Evolutionary conservation across 2,797 vertebrate species (phyloP).

Genomic region (Mormyrus proboscirostris): DNA sequence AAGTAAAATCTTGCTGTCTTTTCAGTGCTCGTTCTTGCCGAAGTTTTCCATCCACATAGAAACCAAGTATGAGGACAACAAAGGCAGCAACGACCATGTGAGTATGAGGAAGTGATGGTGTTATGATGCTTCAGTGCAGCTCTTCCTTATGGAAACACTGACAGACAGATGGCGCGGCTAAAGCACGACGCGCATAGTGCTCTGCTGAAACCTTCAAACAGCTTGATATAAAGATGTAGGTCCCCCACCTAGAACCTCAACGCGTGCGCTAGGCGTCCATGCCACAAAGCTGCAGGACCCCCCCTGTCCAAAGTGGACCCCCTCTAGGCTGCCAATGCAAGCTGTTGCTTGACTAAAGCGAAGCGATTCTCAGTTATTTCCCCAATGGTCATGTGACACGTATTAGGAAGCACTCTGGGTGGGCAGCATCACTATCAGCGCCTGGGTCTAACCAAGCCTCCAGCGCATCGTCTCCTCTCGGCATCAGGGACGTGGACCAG

Average conservation of each 20-base stretch:
- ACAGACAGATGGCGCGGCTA: not conserved
- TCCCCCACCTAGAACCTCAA: not conserved
- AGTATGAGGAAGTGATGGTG: slow-evolving; percentile 1
- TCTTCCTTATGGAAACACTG: not conserved
- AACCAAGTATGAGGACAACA: slow-evolving; percentile 26
- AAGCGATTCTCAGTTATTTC: not conserved
- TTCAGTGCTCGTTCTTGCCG: slow-evolving; percentile 26
- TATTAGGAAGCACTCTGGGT: not conserved
- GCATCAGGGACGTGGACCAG: not conserved
- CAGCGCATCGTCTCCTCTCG: not conserved
- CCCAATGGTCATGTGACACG: not conserved
- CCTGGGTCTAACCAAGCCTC: not conserved
- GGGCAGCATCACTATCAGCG: not conserved
- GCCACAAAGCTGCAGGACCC: not conserved
- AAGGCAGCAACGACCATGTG: slow-evolving; percentile 24
- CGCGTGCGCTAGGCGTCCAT: not conserved
- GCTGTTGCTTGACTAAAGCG: not conserved
- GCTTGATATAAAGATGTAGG: not conserved
- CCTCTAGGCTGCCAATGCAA: not conserved
- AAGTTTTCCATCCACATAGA: slow-evolving; percentile 29
- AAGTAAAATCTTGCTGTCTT: not conserved
- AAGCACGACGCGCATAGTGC: not conserved
- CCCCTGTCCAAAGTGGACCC: not conserved
- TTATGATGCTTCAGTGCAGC: not conserved
- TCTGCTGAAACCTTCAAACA: not conserved